These are phyloP conservation scores for Crocodylus rhombifer DNA, from an alignment of 2,797 vertebrate species.

Conservation along the genomic window DNA sequence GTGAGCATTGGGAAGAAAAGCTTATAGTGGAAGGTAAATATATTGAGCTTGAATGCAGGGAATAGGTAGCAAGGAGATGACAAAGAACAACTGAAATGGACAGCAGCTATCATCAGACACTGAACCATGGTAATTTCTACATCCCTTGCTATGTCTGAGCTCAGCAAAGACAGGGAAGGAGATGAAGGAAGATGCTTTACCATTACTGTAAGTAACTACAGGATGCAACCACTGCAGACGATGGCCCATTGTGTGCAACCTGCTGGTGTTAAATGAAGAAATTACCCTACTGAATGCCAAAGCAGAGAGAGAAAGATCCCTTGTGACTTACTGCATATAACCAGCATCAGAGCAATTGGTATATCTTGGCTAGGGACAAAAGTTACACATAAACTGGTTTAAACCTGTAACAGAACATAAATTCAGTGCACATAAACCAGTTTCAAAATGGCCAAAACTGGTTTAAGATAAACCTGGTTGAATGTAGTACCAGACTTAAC, in stretches of 20 bases:
- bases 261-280: not conserved
- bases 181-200: fast-evolving
- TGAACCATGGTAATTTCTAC: not conserved
- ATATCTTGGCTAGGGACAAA: not conserved
- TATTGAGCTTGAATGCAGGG: not conserved
- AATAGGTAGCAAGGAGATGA: not conserved
- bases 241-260: not conserved
- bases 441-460: too few relatives aligned
- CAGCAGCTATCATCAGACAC: fast-evolving
- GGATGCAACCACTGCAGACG: fast-evolving
- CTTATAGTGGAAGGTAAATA: not conserved
- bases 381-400: too few relatives aligned
- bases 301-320: not conserved
- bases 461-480: too few relatives aligned
- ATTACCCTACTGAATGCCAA: too few relatives aligned
- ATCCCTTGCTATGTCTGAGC: not conserved
- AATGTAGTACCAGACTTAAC: too few relatives aligned
- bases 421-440: too few relatives aligned
- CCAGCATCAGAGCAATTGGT: not conserved
- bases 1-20: not conserved
- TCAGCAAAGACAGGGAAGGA: not conserved
- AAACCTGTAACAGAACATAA: too few relatives aligned
- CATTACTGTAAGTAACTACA: not conserved
- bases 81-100: not conserved
- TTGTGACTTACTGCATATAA: not conserved